phyloP scores from a whole-genome alignment of 2,113 vertebrate species.

The Heterotis niloticus region DNA sequence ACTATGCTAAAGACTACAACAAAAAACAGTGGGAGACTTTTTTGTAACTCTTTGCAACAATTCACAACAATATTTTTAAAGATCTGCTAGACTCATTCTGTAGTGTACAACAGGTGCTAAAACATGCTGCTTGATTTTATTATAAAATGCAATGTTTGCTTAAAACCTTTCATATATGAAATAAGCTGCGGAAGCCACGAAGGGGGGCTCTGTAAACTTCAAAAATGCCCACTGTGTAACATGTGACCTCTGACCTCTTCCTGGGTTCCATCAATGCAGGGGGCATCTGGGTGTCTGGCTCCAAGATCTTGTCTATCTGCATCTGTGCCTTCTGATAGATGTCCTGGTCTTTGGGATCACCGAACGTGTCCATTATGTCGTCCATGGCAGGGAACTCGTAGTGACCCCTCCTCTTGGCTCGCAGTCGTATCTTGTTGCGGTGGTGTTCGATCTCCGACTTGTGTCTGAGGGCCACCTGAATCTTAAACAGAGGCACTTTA shows the following conservation, averaged over 20 bases:
- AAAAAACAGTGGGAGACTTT: no score
- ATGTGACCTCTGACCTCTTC: slow-evolving; percentile 69
- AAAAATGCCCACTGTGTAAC: background rate
- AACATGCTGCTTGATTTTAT: no score
- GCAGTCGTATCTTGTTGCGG: slow-evolving; percentile 94
- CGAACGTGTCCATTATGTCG: slow-evolving; percentile 64
- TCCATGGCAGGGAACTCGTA: slow-evolving; percentile 95
- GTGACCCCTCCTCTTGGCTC: slow-evolving; percentile 93
- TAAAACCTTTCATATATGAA: background rate
- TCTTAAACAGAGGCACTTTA: slow-evolving; percentile 56
- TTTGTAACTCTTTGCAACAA: no score
- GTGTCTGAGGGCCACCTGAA: slow-evolving; percentile 88
- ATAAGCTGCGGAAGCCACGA: background rate
- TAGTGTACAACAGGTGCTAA: no score
- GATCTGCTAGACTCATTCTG: no score
- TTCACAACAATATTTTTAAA: no score
- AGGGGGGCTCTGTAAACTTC: background rate
- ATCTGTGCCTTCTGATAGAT: slow-evolving; percentile 90
- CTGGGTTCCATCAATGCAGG: slow-evolving; percentile 82
- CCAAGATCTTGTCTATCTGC: slow-evolving; percentile 97
- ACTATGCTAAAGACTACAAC: no score
- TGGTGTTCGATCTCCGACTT: slow-evolving; percentile 98
- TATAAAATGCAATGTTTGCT: no score
- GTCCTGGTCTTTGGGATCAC: slow-evolving; percentile 78
- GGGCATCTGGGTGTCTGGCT: slow-evolving; percentile 75